A percentile compares a stretch with the other conserved stretches of the same genome.
Evolutionary conservation across 2,797 vertebrate genomes (phyloP).

Genomic region (Poecilia gillii): DNA sequence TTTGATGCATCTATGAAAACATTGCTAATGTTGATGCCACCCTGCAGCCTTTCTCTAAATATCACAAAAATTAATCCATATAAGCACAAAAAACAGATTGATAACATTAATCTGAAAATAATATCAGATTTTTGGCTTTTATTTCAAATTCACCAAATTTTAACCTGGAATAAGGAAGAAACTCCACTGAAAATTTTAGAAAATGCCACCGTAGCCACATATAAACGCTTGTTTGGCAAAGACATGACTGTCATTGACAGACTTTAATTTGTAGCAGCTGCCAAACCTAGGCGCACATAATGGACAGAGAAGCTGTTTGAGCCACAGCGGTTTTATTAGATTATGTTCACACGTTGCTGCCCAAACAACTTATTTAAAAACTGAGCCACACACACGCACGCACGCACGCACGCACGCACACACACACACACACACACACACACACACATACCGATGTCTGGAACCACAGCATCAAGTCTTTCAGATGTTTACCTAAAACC

Average conservation of each 20-base stretch:
- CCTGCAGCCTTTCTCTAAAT: background rate
- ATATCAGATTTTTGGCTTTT: background rate
- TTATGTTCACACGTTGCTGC: conserved; percentile 24
- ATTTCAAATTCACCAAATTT: background rate
- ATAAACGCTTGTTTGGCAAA: background rate
- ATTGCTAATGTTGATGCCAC: no score
- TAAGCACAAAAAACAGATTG: background rate
- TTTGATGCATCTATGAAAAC: background rate
- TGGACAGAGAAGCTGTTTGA: conserved; percentile 31
- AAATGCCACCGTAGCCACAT: background rate
- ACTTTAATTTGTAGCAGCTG: background rate
- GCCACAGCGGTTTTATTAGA: background rate
- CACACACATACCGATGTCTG: conserved; percentile 5
- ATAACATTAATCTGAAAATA: background rate
- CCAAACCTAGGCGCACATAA: no score
- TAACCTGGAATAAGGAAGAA: background rate
- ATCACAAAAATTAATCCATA: background rate
- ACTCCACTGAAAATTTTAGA: background rate
- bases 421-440: conserved; percentile 1
- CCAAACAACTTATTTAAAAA: conserved; percentile 65
- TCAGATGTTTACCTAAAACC: conserved; percentile 46
- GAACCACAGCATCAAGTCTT: conserved; percentile 28
- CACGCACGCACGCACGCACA: background rate
- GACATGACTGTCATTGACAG: background rate
- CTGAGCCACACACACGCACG: conserved; percentile 2